A percentile compares a stretch with the other conserved stretches of the same genome.
These are phyloP conservation scores for Pachypanchax playfairii DNA, from an alignment of 2,113 vertebrate genomes.

Conservation along the genomic window DNA sequence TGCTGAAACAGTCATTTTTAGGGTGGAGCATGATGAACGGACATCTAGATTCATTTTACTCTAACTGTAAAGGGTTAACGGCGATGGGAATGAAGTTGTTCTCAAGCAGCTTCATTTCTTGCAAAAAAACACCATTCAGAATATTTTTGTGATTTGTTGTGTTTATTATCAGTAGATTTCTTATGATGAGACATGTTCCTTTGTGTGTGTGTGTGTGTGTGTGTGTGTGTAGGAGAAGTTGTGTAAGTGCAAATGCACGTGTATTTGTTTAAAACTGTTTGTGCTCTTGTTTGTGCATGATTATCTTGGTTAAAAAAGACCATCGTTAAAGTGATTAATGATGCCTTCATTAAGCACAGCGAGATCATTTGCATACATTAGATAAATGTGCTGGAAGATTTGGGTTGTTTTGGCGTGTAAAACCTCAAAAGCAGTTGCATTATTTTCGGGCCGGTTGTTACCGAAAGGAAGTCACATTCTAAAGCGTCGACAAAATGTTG, in stretches of 20 bases:
- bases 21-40: constrained; percentile 14
- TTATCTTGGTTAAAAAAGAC: constrained; percentile 80
- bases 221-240: neutral
- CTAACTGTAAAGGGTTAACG: constrained; percentile 9
- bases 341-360: constrained; percentile 79
- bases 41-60: constrained; percentile 12
- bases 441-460: neutral
- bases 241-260: constrained; percentile 17
- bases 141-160: constrained; percentile 24
- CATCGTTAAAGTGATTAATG: constrained; percentile 84
- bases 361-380: constrained; percentile 84
- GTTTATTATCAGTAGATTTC: constrained; percentile 32
- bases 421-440: constrained; percentile 43
- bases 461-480: constrained; percentile 25
- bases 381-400: constrained; percentile 74
- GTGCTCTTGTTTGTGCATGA: constrained; percentile 44
- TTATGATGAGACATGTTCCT: constrained; percentile 40
- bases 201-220: constrained; percentile 33
- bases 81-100: neutral
- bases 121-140: constrained; percentile 8
- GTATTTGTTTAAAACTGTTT: constrained; percentile 23
- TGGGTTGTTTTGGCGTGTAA: constrained; percentile 60
- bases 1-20: constrained; percentile 10
- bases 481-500: neutral
- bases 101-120: constrained; percentile 21